Percentiles rank a stretch among this genome's conserved stretches.
Conservation (phyloP, 2,888 invertebrate genomes). For the Leptinotarsa rubiginosa region DNA sequence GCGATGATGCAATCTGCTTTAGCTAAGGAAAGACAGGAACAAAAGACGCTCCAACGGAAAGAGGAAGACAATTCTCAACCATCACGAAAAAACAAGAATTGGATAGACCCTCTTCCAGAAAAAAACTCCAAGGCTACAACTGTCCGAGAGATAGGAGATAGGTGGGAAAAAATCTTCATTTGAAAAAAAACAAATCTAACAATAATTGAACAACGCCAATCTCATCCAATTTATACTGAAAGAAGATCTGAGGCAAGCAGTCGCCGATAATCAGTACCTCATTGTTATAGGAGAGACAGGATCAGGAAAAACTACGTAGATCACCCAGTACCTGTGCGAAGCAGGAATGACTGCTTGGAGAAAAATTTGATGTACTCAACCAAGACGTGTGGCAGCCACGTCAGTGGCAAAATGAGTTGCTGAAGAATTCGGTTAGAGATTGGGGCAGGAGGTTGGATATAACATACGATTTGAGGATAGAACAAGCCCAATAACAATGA, state of each 20-base stretch:
- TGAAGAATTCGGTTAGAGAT: conserved; percentile 96
- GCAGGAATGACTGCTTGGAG: conserved; percentile 92
- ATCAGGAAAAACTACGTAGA: conserved; percentile 99
- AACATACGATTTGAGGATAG: conserved; percentile 99
- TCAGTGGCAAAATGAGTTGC: conserved; percentile 98
- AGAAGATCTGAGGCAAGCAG: conserved; percentile 94
- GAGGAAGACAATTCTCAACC: conserved; percentile 89
- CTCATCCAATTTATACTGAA: conserved; percentile 94
- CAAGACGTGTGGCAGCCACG: conserved; percentile 95
- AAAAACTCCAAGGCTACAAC: conserved; percentile 66
- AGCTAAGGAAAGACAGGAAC: conserved; percentile 95
- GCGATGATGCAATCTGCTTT: conserved; percentile 99
- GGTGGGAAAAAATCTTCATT: conserved; percentile 96
- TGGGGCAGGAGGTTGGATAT: conserved; percentile 99
- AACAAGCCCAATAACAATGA: conserved; percentile 96
- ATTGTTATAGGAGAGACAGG: conserved; percentile 99
- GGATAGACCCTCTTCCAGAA: conserved; percentile 96
- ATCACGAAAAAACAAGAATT: conserved; percentile 88
- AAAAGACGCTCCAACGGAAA: conserved; percentile 94
- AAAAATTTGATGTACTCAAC: conserved; percentile 95
- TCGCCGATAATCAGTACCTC: conserved; percentile 95
- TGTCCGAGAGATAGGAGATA: conserved; percentile 86
- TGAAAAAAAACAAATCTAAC: conserved; percentile 95
- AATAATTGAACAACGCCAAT: conserved; percentile 94
- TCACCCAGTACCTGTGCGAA: conserved; percentile 97